phyloP scores from a whole-genome alignment of 2,888 invertebrate genomes.

The Steromphala cineraria region DNA sequence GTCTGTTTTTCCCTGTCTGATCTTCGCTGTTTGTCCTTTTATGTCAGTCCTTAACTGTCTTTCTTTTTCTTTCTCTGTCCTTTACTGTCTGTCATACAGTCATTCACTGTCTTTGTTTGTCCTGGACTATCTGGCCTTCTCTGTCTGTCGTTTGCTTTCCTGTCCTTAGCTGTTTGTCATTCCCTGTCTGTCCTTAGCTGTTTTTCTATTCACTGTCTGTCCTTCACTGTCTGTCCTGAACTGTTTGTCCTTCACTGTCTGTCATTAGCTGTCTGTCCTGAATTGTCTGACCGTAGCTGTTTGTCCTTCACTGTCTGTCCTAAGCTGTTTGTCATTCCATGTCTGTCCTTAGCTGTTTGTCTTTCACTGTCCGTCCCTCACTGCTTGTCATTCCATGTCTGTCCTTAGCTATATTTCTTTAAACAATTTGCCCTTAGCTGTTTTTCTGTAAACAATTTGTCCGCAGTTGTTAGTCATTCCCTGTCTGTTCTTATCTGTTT shows the following conservation, averaged over 20 bases:
- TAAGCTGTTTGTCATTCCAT: neutral
- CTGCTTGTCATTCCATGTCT: no score
- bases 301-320: neutral
- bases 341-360: no score
- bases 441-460: no score
- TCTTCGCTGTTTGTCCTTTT: no score
- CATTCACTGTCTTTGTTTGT: neutral
- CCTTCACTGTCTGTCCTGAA: neutral
- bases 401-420: no score
- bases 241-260: neutral
- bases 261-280: neutral
- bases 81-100: neutral
- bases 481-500: no score
- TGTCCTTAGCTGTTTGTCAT: neutral
- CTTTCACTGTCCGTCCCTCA: no score
- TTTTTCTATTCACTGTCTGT: neutral
- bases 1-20: neutral
- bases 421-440: no score
- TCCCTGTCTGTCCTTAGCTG: no score
- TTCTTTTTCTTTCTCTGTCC: neutral
- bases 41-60: no score
- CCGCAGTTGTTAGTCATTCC: no score
- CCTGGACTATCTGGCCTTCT: neutral
- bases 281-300: neutral
- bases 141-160: neutral